Percentiles rank a stretch among this genome's conserved stretches.
Evolutionary conservation across 23 tunicate species (phyloP).

Genomic region (Ascidia mentula): DNA sequence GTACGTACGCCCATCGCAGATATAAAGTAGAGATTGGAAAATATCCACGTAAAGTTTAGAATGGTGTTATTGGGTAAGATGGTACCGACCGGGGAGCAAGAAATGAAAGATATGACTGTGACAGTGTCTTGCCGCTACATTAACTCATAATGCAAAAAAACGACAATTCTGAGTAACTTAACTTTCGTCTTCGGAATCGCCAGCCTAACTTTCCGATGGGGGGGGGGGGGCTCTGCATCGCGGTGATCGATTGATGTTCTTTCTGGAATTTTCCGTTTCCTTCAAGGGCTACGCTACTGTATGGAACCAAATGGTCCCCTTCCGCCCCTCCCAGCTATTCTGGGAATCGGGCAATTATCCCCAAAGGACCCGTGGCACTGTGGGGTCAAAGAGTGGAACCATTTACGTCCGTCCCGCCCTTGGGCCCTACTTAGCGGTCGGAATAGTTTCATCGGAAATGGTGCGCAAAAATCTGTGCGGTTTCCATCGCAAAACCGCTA

Average conservation of each 20-base stretch:
- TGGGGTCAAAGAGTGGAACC: conserved; percentile 4
- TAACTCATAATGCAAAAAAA: too few relatives aligned
- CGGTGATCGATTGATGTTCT: not conserved
- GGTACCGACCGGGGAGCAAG: too few relatives aligned
- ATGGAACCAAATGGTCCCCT: not conserved
- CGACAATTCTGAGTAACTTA: too few relatives aligned
- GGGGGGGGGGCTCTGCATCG: too few relatives aligned
- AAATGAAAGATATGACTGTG: too few relatives aligned
- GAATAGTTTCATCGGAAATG: not conserved
- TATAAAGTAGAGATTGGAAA: too few relatives aligned
- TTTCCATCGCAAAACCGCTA: not conserved
- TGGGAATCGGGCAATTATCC: not conserved
- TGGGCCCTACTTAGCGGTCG: not conserved
- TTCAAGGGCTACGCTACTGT: not conserved
- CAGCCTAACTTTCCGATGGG: too few relatives aligned
- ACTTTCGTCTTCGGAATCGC: too few relatives aligned
- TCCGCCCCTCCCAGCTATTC: conserved; percentile 6
- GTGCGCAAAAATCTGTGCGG: not conserved
- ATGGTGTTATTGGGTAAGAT: too few relatives aligned
- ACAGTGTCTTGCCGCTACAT: too few relatives aligned
- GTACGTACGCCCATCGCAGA: too few relatives aligned
- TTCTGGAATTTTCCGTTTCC: not conserved
- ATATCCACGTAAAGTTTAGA: too few relatives aligned
- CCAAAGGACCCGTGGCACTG: not conserved
- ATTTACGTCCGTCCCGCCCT: not conserved